Conservation (phyloP, 2,113 vertebrate genomes). For the Psilopsiagon aurifrons region DNA sequence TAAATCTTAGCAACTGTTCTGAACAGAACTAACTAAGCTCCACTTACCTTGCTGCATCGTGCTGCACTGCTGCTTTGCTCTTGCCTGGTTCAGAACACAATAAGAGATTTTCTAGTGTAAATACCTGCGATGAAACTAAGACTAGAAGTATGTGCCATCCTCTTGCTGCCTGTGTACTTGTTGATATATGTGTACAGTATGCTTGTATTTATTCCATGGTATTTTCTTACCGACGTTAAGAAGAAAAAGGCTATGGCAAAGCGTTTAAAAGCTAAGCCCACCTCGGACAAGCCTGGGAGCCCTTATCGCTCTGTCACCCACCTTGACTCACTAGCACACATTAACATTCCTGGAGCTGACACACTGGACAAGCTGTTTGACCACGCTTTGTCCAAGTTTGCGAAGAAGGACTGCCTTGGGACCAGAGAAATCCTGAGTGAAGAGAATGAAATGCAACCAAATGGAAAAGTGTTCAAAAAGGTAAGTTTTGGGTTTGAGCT, state of each 20-base stretch:
- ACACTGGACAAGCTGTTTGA: conserved; percentile 93
- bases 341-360: conserved; percentile 89
- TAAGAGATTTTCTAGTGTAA: conserved; percentile 16
- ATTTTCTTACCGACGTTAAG: conserved; percentile 90
- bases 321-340: conserved; percentile 83
- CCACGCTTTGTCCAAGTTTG: conserved; percentile 84
- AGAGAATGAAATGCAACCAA: conserved; percentile 93
- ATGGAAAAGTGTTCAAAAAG: conserved; percentile 97
- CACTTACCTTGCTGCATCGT: conserved; percentile 44
- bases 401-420: conserved; percentile 84
- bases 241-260: conserved; percentile 85
- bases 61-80: conserved; percentile 67
- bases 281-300: conserved; percentile 82
- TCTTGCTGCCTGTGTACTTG: conserved; percentile 90
- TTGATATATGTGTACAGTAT: conserved; percentile 92
- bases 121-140: conserved; percentile 81
- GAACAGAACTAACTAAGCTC: conserved; percentile 59
- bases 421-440: conserved; percentile 89
- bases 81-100: conserved; percentile 68
- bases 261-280: conserved; percentile 88
- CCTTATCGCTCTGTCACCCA: conserved; percentile 91
- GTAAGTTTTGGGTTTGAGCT: conserved; percentile 65
- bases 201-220: conserved; percentile 96
- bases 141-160: conserved; percentile 79
- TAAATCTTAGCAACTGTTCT: conserved; percentile 72